Conservation (phyloP, 1,140 invertebrate genomes). For the Acromyrmex heyeri region DNA sequence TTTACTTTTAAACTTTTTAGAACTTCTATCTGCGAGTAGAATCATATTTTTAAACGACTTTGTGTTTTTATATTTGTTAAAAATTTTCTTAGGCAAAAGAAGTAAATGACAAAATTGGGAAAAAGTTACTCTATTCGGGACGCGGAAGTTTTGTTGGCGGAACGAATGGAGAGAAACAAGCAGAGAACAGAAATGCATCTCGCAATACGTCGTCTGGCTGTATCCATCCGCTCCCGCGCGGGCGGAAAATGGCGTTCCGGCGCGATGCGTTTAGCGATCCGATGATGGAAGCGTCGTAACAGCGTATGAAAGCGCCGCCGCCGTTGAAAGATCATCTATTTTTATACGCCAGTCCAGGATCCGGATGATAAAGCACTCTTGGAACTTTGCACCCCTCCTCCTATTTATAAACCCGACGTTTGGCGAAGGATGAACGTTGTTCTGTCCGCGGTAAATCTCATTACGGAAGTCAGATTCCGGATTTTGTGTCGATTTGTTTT, state of each 20-base stretch:
- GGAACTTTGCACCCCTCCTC: conserved; percentile 67
- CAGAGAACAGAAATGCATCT: conserved; percentile 46
- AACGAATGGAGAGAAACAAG: conserved; percentile 47
- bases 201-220: conserved; percentile 32
- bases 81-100: not conserved
- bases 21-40: not conserved
- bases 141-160: conserved; percentile 21
- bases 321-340: conserved; percentile 65
- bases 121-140: conserved; percentile 20
- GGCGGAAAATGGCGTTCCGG: conserved; percentile 36
- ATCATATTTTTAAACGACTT: no score
- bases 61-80: not conserved
- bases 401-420: conserved; percentile 69
- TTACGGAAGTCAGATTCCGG: conserved; percentile 14
- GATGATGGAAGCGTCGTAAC: conserved; percentile 64
- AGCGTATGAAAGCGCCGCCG: conserved; percentile 47
- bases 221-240: not conserved
- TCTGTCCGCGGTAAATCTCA: conserved; percentile 31
- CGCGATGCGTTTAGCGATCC: conserved; percentile 58
- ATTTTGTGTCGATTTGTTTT: not conserved
- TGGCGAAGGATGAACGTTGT: conserved; percentile 52
- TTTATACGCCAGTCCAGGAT: conserved; percentile 65
- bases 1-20: not conserved
- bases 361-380: conserved; percentile 74
- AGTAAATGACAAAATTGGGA: conserved; percentile 23